A percentile compares a stretch with the other conserved stretches of the same genome.
These are phyloP conservation scores for Pseudopodoces humilis DNA, from an alignment of 2,113 vertebrate species.

Conservation along the genomic window DNA sequence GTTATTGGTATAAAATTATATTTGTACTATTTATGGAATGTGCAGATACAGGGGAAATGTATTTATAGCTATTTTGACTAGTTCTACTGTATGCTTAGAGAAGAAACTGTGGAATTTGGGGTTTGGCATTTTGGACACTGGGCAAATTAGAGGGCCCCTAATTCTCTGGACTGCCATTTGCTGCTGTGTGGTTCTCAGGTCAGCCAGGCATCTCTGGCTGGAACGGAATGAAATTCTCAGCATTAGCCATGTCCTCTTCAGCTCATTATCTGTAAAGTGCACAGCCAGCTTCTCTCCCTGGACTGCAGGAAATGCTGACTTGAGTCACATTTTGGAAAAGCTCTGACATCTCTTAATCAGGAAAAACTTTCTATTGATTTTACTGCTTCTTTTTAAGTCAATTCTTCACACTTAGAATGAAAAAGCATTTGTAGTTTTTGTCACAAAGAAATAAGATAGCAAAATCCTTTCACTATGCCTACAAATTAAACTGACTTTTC, in stretches of 20 bases:
- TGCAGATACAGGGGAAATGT: constrained; percentile 52
- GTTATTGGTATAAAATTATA: constrained; percentile 41
- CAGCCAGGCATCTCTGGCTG: background rate
- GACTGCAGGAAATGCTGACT: background rate
- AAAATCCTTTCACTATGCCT: background rate
- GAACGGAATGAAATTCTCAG: background rate
- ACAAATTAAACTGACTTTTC: background rate
- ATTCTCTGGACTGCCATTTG: constrained; percentile 18
- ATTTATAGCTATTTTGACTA: constrained; percentile 53
- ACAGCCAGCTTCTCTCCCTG: background rate
- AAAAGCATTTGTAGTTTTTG: background rate
- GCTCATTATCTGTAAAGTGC: background rate
- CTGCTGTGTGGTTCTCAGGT: constrained; percentile 19
- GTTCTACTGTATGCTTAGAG: constrained; percentile 32
- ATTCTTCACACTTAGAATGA: background rate
- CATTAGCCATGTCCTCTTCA: background rate
- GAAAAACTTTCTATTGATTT: background rate
- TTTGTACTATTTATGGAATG: constrained; percentile 61
- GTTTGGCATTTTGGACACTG: constrained; percentile 57
- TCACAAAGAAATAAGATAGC: background rate
- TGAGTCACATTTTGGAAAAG: background rate
- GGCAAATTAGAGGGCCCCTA: constrained; percentile 16
- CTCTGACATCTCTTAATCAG: background rate
- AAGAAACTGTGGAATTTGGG: constrained; percentile 61
- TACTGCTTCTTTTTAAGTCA: background rate